A percentile compares a stretch with the other conserved stretches of the same genome.
These are phyloP conservation scores for Campoletis sonorensis DNA, from an alignment of 1,140 invertebrate species.

Conservation along the genomic window DNA sequence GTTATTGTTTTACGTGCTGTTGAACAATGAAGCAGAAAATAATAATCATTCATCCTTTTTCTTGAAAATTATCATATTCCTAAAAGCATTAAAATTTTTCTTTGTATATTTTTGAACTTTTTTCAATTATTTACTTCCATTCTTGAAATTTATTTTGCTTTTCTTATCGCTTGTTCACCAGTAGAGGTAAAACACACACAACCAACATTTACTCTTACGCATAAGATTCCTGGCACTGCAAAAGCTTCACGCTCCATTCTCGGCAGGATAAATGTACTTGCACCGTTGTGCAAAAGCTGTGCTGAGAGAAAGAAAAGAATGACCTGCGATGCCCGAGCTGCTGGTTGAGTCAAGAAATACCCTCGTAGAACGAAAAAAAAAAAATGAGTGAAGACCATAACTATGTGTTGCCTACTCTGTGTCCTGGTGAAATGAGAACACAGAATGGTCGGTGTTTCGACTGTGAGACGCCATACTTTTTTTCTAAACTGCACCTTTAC, in stretches of 20 bases:
- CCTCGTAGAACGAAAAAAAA: conserved; percentile 9
- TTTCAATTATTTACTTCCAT: neutral
- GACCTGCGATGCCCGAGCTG: neutral
- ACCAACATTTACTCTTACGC: neutral
- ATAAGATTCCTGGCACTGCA: neutral
- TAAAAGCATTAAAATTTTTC: too few species aligned
- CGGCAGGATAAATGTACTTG: neutral
- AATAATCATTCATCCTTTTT: too few species aligned
- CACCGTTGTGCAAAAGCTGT: neutral
- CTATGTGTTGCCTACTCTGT: neutral
- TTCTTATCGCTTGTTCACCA: neutral
- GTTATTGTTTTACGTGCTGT: too few species aligned
- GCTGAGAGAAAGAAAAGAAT: neutral
- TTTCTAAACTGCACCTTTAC: too few species aligned
- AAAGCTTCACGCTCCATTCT: neutral
- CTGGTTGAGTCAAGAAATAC: neutral
- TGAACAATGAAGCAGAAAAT: too few species aligned
- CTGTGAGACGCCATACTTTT: neutral
- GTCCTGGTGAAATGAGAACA: neutral
- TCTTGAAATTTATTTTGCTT: too few species aligned
- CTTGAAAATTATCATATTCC: too few species aligned
- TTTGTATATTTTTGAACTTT: too few species aligned
- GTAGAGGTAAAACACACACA: neutral
- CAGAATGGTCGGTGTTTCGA: neutral
- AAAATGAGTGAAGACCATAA: neutral